These are phyloP conservation scores for Sturnus vulgaris DNA, from an alignment of 2,113 vertebrate species.

Conservation along the genomic window DNA sequence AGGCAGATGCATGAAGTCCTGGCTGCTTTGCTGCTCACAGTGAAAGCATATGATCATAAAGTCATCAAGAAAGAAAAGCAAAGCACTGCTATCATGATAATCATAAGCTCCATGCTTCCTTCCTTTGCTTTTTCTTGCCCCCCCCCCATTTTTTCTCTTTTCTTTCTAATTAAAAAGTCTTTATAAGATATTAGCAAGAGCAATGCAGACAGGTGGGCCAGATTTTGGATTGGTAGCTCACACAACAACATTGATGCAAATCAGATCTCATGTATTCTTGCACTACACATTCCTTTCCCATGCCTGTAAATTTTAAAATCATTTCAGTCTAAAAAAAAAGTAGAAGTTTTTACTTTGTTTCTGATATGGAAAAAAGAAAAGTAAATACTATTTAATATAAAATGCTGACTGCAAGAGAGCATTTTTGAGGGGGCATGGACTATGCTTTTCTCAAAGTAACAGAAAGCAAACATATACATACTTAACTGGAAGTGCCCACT, in stretches of 20 bases:
- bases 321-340: neutral
- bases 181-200: neutral
- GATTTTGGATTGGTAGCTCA: neutral
- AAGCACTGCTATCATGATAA: neutral
- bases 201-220: neutral
- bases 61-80: neutral
- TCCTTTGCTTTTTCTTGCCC: neutral
- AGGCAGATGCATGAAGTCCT: neutral
- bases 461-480: neutral
- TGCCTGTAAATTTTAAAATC: neutral
- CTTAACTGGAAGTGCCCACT: neutral
- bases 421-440: neutral
- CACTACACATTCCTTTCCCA: neutral
- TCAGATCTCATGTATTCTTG: neutral
- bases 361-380: neutral
- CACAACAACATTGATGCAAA: neutral
- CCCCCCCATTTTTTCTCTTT: neutral
- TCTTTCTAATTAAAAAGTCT: neutral
- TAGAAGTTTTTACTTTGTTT: neutral
- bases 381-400: neutral
- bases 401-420: neutral
- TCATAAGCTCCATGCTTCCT: neutral
- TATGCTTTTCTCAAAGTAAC: neutral
- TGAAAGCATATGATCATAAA: rapidly evolving
- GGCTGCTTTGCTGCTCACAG: neutral